These are phyloP conservation scores for Pseudomyrmex pallidus DNA, from an alignment of 1,140 invertebrate genomes.

Conservation along the genomic window DNA sequence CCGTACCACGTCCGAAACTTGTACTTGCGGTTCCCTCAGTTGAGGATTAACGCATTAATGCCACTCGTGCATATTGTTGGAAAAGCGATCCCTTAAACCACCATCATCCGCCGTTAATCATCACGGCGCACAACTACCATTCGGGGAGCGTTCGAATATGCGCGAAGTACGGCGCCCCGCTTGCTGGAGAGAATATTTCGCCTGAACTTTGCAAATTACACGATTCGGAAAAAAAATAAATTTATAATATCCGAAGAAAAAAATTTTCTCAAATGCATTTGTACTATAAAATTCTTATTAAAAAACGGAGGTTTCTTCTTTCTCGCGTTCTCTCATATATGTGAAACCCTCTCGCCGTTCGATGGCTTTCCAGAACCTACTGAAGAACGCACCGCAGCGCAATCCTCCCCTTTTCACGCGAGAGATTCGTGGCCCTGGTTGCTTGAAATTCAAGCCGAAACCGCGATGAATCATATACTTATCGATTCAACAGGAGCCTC, in stretches of 20 bases:
- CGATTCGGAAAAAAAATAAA: not conserved
- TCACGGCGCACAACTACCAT: constrained; percentile 45
- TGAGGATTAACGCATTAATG: constrained; percentile 47
- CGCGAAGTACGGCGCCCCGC: not conserved
- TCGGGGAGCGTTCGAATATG: not conserved
- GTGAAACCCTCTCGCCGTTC: not conserved
- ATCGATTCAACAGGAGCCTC: constrained; percentile 79
- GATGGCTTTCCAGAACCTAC: not conserved
- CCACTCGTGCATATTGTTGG: constrained; percentile 42
- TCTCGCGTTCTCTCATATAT: not conserved
- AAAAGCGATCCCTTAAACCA: constrained; percentile 36
- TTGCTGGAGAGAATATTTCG: not conserved
- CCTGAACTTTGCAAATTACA: not conserved
- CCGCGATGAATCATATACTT: constrained; percentile 81
- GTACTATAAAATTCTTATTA: constrained; percentile 11
- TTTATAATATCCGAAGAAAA: not conserved
- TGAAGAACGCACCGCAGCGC: not conserved
- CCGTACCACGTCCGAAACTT: constrained; percentile 32
- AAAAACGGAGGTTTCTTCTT: not conserved
- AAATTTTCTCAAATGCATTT: not conserved
- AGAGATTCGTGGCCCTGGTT: constrained; percentile 59
- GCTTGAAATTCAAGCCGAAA: constrained; percentile 81
- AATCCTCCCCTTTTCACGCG: not conserved
- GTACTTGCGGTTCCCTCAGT: constrained; percentile 13
- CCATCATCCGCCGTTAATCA: constrained; percentile 61